Conservation (phyloP, 2,888 invertebrate species). For the Leistus spinibarbis region DNA sequence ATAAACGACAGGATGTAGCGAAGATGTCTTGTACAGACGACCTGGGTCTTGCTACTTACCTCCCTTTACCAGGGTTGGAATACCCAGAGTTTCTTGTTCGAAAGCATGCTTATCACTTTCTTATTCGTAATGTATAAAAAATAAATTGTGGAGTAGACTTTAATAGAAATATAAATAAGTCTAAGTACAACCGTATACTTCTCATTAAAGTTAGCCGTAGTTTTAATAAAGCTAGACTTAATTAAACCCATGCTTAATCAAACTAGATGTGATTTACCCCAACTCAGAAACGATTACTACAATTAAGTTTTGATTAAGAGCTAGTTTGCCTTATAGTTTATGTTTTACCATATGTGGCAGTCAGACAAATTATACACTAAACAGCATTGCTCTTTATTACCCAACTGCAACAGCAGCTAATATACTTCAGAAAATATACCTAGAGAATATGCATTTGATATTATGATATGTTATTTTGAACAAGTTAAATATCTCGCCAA, state of each 20-base stretch:
- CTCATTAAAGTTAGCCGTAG: no score
- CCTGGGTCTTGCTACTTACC: neutral
- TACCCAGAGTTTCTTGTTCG: neutral
- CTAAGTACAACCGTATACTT: neutral
- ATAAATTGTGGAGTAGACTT: no score
- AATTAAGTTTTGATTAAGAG: constrained; percentile 36
- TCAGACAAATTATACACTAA: neutral
- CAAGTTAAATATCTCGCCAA: neutral
- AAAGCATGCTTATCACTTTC: neutral
- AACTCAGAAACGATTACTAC: constrained; percentile 36
- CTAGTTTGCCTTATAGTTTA: constrained; percentile 1
- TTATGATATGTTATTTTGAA: neutral
- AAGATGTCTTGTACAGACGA: constrained; percentile 2
- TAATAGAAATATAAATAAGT: no score
- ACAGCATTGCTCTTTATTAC: neutral
- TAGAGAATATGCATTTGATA: neutral
- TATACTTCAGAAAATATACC: neutral
- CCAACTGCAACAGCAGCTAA: neutral
- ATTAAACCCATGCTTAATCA: constrained; percentile 39
- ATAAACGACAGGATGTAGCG: constrained; percentile 34
- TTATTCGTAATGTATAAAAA: neutral
- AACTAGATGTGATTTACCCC: constrained; percentile 36
- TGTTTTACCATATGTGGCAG: neutral
- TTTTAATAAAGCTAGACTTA: no score
- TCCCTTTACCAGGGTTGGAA: neutral